Base-by-base conservation (phyloP, 2,888 invertebrate genomes). In the Eupithecia dodoneata region DNA sequence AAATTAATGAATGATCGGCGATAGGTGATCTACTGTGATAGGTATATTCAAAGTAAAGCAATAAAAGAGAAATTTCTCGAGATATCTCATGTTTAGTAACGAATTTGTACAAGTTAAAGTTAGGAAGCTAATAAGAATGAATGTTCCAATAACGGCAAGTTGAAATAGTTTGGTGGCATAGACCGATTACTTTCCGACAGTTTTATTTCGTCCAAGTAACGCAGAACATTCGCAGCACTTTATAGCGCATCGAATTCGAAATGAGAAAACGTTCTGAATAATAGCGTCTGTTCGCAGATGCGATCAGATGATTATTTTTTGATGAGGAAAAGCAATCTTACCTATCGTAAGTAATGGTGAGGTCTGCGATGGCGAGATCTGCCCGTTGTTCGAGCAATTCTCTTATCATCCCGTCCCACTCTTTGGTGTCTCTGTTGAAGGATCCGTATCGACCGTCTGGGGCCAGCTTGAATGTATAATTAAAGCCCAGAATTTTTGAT, bases 311-410 rank as follows among this genome's bases (percentile, higher is more conserved):
- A 65, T 73, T 41, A 47, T 66, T 73, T 42, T 49, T 73, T 73
- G 30, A 47, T 42, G 47, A 30, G 9, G 15, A 47, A 66, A 67
- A 73, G 66, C 78, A 77, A 55, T 69, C 73, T 89, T 99, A 99
- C 88, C 99, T 96, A 90, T 99, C 98, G 91, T 98, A 99, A 44
- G 99, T 99, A 85, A 99, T 99, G 49, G 99, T 99, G 76, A 99
- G 96, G 93, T 99, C 99, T 12, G 99, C 99, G 72, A 99, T 98
- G 1, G 99, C 99, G 82, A 99, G 95, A 93, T 99, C 99, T 13
- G 99, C 99, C 87, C 98, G 97, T 92, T 98, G 98, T 90, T 98
- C 98, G 82, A 98, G 93, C 76, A 98, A 95, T 89, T 98, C 98
- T 85, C 97, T 96, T 87, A 98, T 98, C 97, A 98, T 98, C 75